Evolutionary conservation across 2,888 invertebrate species (phyloP).

Genomic region (Ecliptopera silaceata): DNA sequence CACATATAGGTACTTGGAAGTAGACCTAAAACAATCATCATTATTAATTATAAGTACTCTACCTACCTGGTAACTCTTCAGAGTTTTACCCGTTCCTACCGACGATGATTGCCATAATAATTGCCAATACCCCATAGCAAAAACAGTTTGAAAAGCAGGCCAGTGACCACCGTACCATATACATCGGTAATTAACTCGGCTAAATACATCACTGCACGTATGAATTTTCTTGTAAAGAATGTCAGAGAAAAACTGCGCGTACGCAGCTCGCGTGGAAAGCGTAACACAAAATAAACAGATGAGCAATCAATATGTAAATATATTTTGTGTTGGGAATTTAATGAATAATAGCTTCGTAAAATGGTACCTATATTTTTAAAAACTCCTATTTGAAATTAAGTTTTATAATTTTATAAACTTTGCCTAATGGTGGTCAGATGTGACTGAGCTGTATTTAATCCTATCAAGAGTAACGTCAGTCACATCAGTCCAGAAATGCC

Average conservation of each 20-base stretch:
- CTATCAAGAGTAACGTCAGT: no score
- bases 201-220: conserved; percentile 55
- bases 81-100: no score
- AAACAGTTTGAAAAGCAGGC: conserved; percentile 49
- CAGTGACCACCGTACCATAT: conserved; percentile 57
- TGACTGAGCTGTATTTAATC: no score
- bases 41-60: no score
- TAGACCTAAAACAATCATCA: no score
- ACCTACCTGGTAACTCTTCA: background rate
- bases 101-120: conserved; percentile 19
- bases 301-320: conserved; percentile 21
- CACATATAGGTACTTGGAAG: no score
- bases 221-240: conserved; percentile 74
- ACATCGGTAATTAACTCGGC: conserved; percentile 70
- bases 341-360: background rate
- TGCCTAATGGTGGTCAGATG: no score
- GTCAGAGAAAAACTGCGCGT: conserved; percentile 65
- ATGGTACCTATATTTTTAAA: no score
- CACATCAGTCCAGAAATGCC: no score
- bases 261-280: conserved; percentile 65
- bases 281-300: conserved; percentile 54
- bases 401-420: no score
- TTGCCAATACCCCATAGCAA: conserved; percentile 19
- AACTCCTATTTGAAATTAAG: no score
- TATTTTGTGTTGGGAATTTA: conserved; percentile 4